phyloP scores from a whole-genome alignment of 2,888 invertebrate genomes.

The Eurytoma adleriae region DNA sequence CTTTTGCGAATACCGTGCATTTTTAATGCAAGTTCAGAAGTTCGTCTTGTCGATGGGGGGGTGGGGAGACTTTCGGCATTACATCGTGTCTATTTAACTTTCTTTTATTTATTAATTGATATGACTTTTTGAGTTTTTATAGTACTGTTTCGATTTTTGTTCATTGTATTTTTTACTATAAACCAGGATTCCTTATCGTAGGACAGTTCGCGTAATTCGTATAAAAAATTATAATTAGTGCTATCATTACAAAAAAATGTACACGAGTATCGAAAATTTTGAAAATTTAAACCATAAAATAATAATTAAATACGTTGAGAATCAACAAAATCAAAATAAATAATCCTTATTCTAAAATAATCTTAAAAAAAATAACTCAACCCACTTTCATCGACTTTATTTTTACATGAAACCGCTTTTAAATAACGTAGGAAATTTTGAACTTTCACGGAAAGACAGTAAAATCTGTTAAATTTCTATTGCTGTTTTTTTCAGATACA shows the following conservation, averaged over 20 bases:
- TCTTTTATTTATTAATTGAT: conserved; percentile 32
- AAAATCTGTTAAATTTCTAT: neutral
- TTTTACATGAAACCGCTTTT: neutral
- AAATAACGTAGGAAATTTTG: conserved; percentile 8
- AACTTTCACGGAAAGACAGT: neutral
- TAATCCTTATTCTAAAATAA: neutral
- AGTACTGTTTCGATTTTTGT: conserved; percentile 32
- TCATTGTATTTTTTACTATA: neutral
- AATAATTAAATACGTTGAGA: neutral
- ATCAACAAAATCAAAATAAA: neutral
- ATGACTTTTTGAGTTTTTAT: conserved; percentile 25
- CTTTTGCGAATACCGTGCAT: conserved; percentile 17
- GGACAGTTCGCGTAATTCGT: neutral
- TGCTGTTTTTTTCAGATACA: neutral
- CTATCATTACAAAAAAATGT: neutral
- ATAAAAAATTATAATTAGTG: neutral
- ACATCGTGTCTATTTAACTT: conserved; percentile 1
- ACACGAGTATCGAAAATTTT: neutral
- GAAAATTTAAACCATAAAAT: neutral
- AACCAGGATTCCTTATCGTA: neutral
- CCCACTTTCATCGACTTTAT: neutral
- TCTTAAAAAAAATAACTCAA: neutral
- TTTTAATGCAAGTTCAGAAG: neutral
- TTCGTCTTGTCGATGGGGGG: neutral
- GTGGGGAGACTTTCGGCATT: conserved; percentile 24